Evolutionary conservation across 37 sponge, comb jelly and placozoan genomes (phyloP).

Genomic region (Chondrilla cf. caribensis): DNA sequence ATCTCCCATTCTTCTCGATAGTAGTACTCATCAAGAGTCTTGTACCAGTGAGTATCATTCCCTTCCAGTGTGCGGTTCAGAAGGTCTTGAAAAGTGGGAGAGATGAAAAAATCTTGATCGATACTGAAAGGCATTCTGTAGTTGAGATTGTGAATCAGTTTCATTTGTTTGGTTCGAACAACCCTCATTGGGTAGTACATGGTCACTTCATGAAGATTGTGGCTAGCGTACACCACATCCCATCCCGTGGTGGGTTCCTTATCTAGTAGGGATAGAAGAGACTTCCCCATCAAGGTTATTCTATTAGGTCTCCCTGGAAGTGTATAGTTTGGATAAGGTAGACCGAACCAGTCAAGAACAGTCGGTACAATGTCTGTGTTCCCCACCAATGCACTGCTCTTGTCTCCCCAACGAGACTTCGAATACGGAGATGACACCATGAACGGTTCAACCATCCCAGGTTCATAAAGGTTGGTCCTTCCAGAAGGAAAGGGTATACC

Average conservation of each 20-base stretch:
- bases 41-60: slow-evolving; percentile 66
- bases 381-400: slow-evolving; percentile 54
- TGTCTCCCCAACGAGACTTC: slow-evolving; percentile 47
- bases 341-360: slow-evolving; percentile 71
- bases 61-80: slow-evolving; percentile 50
- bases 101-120: slow-evolving; percentile 62
- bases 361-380: slow-evolving; percentile 64
- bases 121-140: slow-evolving; percentile 74
- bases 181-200: slow-evolving; percentile 87
- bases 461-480: slow-evolving; percentile 73
- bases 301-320: slow-evolving; percentile 28
- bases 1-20: slow-evolving; percentile 73
- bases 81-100: slow-evolving; percentile 58
- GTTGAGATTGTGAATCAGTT: slow-evolving; percentile 75
- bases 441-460: slow-evolving; percentile 65
- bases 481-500: slow-evolving; percentile 76
- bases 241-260: slow-evolving; percentile 44
- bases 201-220: slow-evolving; percentile 68
- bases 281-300: slow-evolving; percentile 29
- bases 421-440: slow-evolving; percentile 50
- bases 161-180: slow-evolving; percentile 33
- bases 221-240: slow-evolving; percentile 67
- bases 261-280: slow-evolving; percentile 54
- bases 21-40: slow-evolving; percentile 66
- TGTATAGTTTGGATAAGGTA: slow-evolving; percentile 56